A percentile compares a stretch with the other conserved stretches of the same genome.
phyloP scores from a whole-genome alignment of 1,140 invertebrate genomes.

The Bathynomus jamesi region DNA sequence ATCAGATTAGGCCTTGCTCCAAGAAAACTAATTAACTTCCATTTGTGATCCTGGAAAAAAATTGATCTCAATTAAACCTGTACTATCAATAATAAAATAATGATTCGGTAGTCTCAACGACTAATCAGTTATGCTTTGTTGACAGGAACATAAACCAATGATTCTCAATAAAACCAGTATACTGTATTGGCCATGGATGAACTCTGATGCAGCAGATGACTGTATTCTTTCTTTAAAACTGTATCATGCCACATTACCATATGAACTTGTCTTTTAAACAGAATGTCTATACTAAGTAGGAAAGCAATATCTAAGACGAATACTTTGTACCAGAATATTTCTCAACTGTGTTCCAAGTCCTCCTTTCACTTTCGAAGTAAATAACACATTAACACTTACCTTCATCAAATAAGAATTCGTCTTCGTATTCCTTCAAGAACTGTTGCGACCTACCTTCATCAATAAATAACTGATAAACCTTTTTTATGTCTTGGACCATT shows the following conservation, averaged over 20 bases:
- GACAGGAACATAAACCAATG: too few relatives aligned
- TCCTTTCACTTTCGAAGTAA: background rate
- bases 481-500: slow-evolving; percentile 82
- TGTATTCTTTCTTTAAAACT: too few relatives aligned
- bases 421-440: slow-evolving; percentile 90
- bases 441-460: slow-evolving; percentile 88
- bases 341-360: background rate
- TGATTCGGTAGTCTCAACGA: background rate
- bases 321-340: too few relatives aligned
- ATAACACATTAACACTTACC: slow-evolving; percentile 7
- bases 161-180: too few relatives aligned
- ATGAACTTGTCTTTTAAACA: too few relatives aligned
- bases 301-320: too few relatives aligned
- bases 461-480: slow-evolving; percentile 87
- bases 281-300: too few relatives aligned
- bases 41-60: background rate
- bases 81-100: background rate
- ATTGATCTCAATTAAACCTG: background rate
- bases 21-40: background rate
- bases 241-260: too few relatives aligned
- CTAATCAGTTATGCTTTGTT: too few relatives aligned
- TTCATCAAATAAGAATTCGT: slow-evolving; percentile 84
- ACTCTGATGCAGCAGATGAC: too few relatives aligned
- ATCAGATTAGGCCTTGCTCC: too few relatives aligned
- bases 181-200: too few relatives aligned